These are phyloP conservation scores for Branchipolynoe longqiensis DNA, from an alignment of 2,888 invertebrate genomes.

Conservation along the genomic window DNA sequence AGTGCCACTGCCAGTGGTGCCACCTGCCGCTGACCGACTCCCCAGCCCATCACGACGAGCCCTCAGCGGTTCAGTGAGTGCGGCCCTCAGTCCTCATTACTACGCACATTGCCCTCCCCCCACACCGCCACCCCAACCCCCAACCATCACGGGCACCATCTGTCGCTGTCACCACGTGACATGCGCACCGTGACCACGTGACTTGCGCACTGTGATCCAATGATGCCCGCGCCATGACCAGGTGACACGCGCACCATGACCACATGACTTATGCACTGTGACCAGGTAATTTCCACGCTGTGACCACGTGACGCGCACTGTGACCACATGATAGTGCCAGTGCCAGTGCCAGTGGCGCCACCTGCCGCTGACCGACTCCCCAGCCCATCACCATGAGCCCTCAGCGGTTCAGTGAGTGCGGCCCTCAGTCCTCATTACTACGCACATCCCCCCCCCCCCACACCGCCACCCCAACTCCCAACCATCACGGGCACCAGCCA, in stretches of 20 bases:
- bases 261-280: too few relatives aligned
- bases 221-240: too few relatives aligned
- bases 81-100: not conserved
- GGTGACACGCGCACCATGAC: too few relatives aligned
- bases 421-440: too few relatives aligned
- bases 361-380: too few relatives aligned
- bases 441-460: not conserved
- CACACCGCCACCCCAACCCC: not conserved
- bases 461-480: not conserved
- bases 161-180: too few relatives aligned
- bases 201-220: too few relatives aligned
- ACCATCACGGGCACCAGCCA: not conserved
- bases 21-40: too few relatives aligned
- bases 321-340: not conserved
- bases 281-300: too few relatives aligned
- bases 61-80: not conserved
- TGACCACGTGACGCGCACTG: too few relatives aligned
- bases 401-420: not conserved
- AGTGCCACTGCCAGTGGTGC: not conserved
- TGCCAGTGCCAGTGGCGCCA: not conserved
- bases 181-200: too few relatives aligned
- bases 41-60: too few relatives aligned
- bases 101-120: not conserved
- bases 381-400: not conserved
- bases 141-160: not conserved